Evolutionary conservation across 2,797 vertebrate genomes (phyloP).

Genomic region (Brachymystax lenok): DNA sequence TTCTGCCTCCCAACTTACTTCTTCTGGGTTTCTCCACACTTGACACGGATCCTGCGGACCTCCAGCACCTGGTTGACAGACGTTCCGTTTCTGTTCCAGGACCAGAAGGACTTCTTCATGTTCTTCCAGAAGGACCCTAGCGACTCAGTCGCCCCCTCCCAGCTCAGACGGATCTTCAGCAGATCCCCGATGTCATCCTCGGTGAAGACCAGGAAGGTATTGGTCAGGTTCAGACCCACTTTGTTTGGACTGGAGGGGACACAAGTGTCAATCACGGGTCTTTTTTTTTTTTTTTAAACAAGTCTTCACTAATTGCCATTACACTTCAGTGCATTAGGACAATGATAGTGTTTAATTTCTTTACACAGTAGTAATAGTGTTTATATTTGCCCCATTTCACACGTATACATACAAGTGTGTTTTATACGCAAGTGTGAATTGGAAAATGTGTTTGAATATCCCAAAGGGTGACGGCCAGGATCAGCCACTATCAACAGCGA

Average conservation of each 20-base stretch:
- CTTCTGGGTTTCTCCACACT: constrained; percentile 90
- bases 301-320: not conserved
- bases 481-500: too few relatives aligned
- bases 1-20: constrained; percentile 76
- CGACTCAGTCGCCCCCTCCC: constrained; percentile 80
- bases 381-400: too few relatives aligned
- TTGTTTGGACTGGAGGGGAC: constrained; percentile 70
- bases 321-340: too few relatives aligned
- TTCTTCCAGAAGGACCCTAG: constrained; percentile 82
- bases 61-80: constrained; percentile 71
- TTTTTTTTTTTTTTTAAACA: too few relatives aligned
- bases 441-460: too few relatives aligned
- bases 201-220: constrained; percentile 93
- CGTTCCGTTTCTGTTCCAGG: constrained; percentile 52
- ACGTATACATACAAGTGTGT: too few relatives aligned
- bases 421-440: too few relatives aligned
- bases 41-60: constrained; percentile 88
- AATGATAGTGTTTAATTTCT: too few relatives aligned
- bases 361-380: too few relatives aligned
- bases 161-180: constrained; percentile 85
- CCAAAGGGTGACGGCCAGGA: too few relatives aligned
- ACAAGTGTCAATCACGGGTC: not conserved
- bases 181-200: constrained; percentile 92
- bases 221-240: constrained; percentile 86
- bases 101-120: constrained; percentile 71